Conservation (phyloP, 2,113 vertebrate species). For the Butorides virescens region DNA sequence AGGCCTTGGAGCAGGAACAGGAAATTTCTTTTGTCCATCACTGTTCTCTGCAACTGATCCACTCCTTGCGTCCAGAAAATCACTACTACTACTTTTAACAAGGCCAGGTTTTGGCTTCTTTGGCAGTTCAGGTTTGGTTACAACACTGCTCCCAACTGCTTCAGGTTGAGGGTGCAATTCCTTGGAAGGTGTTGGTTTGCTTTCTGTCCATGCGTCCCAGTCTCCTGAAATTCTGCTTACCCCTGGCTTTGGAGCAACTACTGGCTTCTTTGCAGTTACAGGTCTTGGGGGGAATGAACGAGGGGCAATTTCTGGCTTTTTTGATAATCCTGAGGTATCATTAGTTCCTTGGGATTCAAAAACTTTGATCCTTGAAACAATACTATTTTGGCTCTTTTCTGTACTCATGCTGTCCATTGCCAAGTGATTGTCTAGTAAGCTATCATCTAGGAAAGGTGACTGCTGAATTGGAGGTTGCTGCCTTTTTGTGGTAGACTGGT, state of each 20-base stretch:
- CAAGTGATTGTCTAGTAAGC: constrained; percentile 53
- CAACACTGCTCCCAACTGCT: constrained; percentile 25
- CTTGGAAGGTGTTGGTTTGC: constrained; percentile 42
- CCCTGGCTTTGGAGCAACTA: constrained; percentile 73
- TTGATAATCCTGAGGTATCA: constrained; percentile 69
- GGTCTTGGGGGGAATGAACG: constrained; percentile 74
- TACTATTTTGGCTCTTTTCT: constrained; percentile 78
- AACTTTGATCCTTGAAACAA: constrained; percentile 87
- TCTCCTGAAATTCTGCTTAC: constrained; percentile 71
- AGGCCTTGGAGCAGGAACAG: constrained; percentile 75
- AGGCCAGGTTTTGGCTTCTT: constrained; percentile 78
- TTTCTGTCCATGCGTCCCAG: constrained; percentile 64
- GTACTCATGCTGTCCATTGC: constrained; percentile 77
- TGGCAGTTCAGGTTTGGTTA: constrained; percentile 80
- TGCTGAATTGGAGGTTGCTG: constrained; percentile 59
- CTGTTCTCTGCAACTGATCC: constrained; percentile 5
- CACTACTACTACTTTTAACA: constrained; percentile 63
- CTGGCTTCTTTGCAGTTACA: constrained; percentile 81
- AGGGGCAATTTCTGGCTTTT: constrained; percentile 78
- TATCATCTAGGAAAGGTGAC: constrained; percentile 71
- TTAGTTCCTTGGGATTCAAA: constrained; percentile 82
- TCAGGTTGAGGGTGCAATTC: constrained; percentile 55
- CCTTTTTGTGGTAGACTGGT: neutral
- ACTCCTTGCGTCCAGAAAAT: constrained; percentile 55
- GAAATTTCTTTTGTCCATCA: constrained; percentile 38